Base-by-base conservation (phyloP, 2,797 vertebrate genomes). In the Galago senegalensis region DNA sequence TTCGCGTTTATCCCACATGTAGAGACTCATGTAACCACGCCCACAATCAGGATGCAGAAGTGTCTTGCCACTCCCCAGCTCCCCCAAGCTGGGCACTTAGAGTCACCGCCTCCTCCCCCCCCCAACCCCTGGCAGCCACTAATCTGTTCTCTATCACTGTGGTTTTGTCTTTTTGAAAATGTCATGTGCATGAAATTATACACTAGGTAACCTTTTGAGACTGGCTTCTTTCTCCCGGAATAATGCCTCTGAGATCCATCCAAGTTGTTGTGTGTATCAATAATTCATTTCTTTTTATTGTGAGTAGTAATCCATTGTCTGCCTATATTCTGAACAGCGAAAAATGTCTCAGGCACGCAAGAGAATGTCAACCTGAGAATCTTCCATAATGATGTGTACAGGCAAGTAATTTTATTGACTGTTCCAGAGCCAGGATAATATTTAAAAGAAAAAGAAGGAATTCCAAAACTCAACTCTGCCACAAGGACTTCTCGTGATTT, bases 221-320 rank as follows among this genome's bases (percentile, higher is more conserved):
- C 69, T 81, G 37, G 61, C 53, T 94, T 90, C 87, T 94, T 97
- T 93, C 73, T 49, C 46, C 53, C 43, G 88, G 85, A 85, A 93
- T 61, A 95, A 92, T 67, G 69, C 49, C 87, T 97, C 46, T 96
- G 94, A 88, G 43, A 97, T 90, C 29, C 89, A 94, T 75, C 88
- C 91, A 91, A 76, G 61, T 86, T 93, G 75, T 82, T 94, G 46
- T 76, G 77, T 89, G 31, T 77, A 79, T 94, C 87, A 70, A 73
- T 77, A 94, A 90, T 96, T 94, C 34, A 16, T 87, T 95, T 72
- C 31, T 80, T 82, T 95, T 81, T 81, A 93, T 81, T 93, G 67
- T 92, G 34, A 90, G 60, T 84, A 72, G 63, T 87, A 79, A 56
- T 96, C 29, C 77, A 92, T 79, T 95, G 85, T 92, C 61, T 92